Evolutionary conservation across 2,888 invertebrate genomes (phyloP), one percentile per base, ranked within the genome.

Genomic region (Eustalomyia histrio): DNA sequence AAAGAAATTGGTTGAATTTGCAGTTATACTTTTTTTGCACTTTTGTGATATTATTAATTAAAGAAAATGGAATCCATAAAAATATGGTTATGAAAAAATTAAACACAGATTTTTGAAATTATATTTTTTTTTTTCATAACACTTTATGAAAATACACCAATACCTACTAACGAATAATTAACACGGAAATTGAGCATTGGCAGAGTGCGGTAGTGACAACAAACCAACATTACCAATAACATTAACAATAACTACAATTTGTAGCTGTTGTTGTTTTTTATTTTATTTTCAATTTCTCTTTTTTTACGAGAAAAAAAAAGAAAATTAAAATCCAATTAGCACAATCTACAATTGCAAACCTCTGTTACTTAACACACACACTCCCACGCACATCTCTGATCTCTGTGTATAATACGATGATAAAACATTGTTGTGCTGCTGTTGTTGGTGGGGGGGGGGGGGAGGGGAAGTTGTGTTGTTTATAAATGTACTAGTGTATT

Each of bases 301-400:
- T 39, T 39, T 29, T 39, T 35, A 7, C 6, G 21, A 8, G 17
- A 17, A 58, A 61, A 16, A n/a, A 43, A 24, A 29, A 63, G 55
- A 61, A 63, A 55, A 72, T 72, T 63, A 72, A 72, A 72, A 72
- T 55, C 61, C 72, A 72, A 72, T 72, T 72, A 72, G 55, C 33
- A 63, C 53, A 61, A 52, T 21, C 16, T 39, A 39, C 29, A 33
- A 57, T 57, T 57, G n/a, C 9, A 39, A 33, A 33, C 2, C 39
- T 39, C 39, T 9, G 12, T 12, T 39, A 39, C 39, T 39, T 39
- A 12, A 39, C 14, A 39, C 10, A 39, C 39, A 39, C 4, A 39
- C 39, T 12, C 1, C 9, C 39, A 39, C 12, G 14, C 39, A 12
- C 39, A 39, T 12, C 1, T 35, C 8, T 39, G 39, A 39, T 39